Base-by-base conservation (phyloP, 1,140 invertebrate genomes). In the Tetramorium simillimum region DNA sequence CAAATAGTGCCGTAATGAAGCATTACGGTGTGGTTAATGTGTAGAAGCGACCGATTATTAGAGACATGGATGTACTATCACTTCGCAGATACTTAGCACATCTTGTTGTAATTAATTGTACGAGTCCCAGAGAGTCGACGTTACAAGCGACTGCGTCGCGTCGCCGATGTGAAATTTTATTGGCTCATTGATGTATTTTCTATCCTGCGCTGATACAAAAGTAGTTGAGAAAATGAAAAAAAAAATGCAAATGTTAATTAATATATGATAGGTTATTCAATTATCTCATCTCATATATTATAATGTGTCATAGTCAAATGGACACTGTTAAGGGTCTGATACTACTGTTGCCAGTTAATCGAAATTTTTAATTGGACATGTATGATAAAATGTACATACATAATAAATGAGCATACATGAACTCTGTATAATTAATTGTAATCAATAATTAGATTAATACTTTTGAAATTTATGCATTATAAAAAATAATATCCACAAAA, bases 51-150 rank as follows among this genome's bases (percentile, higher is more conserved):
- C 12, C 24, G 6, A 77, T 77, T 77, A 63, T 77, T 46, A 77
- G 40, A 62, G 24, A 62, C 40, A 77, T 46, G 40, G 12, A 77
- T 24, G 58, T 63, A 33, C 75, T 77, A 77, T 77, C 58, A 49
- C 58, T 78, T 78, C 24, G 28, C 43, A 78, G 76, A 65, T 51
- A 78, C 43, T 63, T 78, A 46, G 28, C 76, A 63, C n/a, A 18
- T 14, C 18, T 78, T 78, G 51, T 76, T 63, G 33, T 81, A 81
- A 81, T 81, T 81, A 81, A 81, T 56, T 70, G 24, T n/a, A 58
- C 16, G 10, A 56, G 33, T 70, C n/a, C 0, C 16, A 28, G 49
- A 78, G 60, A 78, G 18, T 46, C 40, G 49, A 77, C 5, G 16
- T 80, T 51, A 67, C 62, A 51, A 37, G 28, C 33, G 28, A 67